Evolutionary conservation across 2,113 vertebrate genomes (phyloP).

Genomic region (Tyrannus savana): DNA sequence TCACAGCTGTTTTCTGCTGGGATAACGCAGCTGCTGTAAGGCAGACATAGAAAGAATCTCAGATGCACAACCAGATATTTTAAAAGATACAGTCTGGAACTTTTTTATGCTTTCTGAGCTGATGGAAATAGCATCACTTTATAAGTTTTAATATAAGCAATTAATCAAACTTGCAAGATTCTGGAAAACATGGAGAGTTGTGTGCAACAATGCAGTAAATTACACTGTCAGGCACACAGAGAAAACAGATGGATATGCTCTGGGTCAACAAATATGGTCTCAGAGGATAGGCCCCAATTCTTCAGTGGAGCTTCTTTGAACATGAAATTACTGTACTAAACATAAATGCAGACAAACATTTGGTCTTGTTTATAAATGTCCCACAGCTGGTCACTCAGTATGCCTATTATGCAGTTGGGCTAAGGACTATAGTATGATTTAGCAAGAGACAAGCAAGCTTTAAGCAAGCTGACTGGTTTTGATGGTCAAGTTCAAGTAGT

Average conservation of each 20-base stretch:
- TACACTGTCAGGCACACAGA: neutral
- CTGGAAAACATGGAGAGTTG: neutral
- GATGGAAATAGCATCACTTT: neutral
- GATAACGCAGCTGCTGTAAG: neutral
- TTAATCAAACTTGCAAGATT: neutral
- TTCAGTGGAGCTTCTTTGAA: neutral
- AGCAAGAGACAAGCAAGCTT: neutral
- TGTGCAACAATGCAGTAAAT: neutral
- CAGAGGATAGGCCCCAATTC: neutral
- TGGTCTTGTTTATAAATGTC: neutral
- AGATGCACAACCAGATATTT: neutral
- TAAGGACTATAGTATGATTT: neutral
- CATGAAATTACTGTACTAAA: neutral
- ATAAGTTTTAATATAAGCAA: neutral
- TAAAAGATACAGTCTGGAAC: neutral
- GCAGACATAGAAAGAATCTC: neutral
- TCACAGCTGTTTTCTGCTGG: conserved; percentile 16
- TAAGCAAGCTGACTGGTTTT: neutral
- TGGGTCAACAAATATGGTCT: neutral
- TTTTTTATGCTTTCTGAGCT: neutral
- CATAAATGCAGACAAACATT: neutral
- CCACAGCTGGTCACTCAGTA: neutral
- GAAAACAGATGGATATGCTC: neutral
- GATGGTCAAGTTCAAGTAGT: neutral
- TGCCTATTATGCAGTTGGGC: neutral